phyloP scores from a whole-genome alignment of 2,888 invertebrate genomes.

The Platycheirus albimanus region DNA sequence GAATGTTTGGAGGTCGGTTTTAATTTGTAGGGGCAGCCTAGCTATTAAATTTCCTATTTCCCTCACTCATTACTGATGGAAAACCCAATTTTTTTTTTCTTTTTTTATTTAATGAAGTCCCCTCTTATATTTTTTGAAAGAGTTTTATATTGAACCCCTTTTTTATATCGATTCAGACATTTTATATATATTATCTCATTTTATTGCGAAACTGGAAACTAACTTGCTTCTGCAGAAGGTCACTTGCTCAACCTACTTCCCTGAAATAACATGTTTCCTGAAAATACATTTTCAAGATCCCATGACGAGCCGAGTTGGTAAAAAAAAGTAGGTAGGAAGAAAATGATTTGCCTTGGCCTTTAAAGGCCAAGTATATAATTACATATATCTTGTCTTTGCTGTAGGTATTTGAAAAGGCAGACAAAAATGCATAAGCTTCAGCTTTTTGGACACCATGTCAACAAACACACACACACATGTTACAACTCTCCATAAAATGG shows the following conservation, averaged over 20 bases:
- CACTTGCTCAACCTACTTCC: not conserved
- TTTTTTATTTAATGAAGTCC: too few relatives aligned
- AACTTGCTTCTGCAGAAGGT: not conserved
- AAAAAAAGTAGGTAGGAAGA: not conserved
- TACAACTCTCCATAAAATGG: not conserved
- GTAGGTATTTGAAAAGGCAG: not conserved
- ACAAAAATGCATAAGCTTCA: constrained; percentile 4
- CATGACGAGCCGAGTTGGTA: not conserved
- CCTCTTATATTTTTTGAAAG: too few relatives aligned
- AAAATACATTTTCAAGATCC: not conserved
- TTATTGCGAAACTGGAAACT: too few relatives aligned
- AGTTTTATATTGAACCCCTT: too few relatives aligned
- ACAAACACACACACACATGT: not conserved
- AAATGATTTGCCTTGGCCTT: constrained; percentile 1
- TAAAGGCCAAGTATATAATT: not conserved
- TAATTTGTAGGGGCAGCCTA: too few relatives aligned
- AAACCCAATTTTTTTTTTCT: too few relatives aligned
- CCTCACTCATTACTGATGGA: too few relatives aligned
- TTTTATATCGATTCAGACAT: too few relatives aligned
- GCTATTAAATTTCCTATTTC: too few relatives aligned
- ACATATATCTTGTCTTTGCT: not conserved
- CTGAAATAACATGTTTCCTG: not conserved
- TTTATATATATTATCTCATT: too few relatives aligned
- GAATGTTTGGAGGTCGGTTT: too few relatives aligned
- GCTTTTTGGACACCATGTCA: constrained; percentile 4